Percentiles rank a stretch among this genome's conserved stretches.
Conservation (phyloP, 1,140 invertebrate species). For the Drosophila biarmipes region DNA sequence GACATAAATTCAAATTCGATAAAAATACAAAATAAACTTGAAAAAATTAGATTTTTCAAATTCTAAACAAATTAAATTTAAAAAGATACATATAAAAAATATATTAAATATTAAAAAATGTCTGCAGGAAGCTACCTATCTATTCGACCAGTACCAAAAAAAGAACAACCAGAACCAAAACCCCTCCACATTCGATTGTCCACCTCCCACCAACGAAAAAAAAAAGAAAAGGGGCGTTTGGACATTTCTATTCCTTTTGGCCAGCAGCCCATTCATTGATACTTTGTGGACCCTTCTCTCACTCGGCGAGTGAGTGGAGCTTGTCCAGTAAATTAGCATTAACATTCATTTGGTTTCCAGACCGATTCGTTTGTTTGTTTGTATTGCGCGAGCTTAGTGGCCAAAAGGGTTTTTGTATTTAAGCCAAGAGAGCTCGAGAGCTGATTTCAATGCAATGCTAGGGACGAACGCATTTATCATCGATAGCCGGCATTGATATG, state of each 20-base stretch:
- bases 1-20: too few relatives aligned
- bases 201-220: conserved; percentile 30
- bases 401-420: background rate
- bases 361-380: conserved; percentile 40
- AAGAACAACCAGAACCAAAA: conserved; percentile 28
- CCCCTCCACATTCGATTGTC: conserved; percentile 27
- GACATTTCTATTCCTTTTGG: conserved; percentile 48
- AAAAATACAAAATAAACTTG: too few relatives aligned
- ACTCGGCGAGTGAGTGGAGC: conserved; percentile 36
- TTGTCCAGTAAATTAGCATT: conserved; percentile 80
- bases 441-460: conserved; percentile 35
- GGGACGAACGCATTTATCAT: conserved; percentile 59
- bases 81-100: background rate
- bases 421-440: background rate
- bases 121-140: background rate
- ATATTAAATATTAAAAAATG: background rate
- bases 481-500: conserved; percentile 52
- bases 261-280: conserved; percentile 57
- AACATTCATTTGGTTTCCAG: conserved; percentile 51
- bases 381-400: conserved; percentile 52
- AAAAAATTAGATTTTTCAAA: background rate
- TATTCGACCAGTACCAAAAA: background rate
- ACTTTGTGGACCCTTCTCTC: conserved; percentile 23
- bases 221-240: conserved; percentile 8
- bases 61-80: too few relatives aligned